phyloP scores from a whole-genome alignment of 2,888 invertebrate species.

The Carabus problematicus region DNA sequence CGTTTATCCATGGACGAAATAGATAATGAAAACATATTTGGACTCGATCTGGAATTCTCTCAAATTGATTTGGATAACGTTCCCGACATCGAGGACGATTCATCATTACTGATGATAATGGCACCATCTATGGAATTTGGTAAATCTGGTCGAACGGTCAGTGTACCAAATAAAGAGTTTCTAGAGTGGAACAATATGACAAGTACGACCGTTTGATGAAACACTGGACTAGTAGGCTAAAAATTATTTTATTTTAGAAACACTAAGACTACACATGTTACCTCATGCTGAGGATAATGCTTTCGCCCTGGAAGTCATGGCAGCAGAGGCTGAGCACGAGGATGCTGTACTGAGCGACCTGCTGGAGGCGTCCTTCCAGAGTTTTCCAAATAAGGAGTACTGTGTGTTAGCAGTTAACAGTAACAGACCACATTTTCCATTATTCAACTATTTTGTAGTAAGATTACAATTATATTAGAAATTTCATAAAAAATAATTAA shows the following conservation, averaged over 20 bases:
- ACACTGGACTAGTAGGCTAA: constrained; percentile 21
- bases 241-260: too few species aligned
- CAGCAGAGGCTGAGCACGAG: constrained; percentile 64
- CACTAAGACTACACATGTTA: not conserved
- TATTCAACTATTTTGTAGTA: constrained; percentile 65
- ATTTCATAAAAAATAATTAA: not conserved
- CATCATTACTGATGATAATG: constrained; percentile 42
- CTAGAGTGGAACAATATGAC: constrained; percentile 25
- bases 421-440: constrained; percentile 60
- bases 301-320: constrained; percentile 68
- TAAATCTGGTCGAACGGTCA: constrained; percentile 15
- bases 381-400: constrained; percentile 71
- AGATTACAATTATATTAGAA: constrained; percentile 21
- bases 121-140: constrained; percentile 24
- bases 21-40: not conserved
- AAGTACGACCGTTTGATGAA: not conserved
- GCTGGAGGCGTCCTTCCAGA: constrained; percentile 71
- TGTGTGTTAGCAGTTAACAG: constrained; percentile 67
- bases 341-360: constrained; percentile 65
- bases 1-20: not conserved
- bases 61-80: too few species aligned
- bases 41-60: too few species aligned
- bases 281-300: constrained; percentile 61
- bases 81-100: not conserved
- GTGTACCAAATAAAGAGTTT: constrained; percentile 1